These are phyloP conservation scores for Zaprionus taronus DNA, from an alignment of 1,140 invertebrate genomes.

Conservation along the genomic window DNA sequence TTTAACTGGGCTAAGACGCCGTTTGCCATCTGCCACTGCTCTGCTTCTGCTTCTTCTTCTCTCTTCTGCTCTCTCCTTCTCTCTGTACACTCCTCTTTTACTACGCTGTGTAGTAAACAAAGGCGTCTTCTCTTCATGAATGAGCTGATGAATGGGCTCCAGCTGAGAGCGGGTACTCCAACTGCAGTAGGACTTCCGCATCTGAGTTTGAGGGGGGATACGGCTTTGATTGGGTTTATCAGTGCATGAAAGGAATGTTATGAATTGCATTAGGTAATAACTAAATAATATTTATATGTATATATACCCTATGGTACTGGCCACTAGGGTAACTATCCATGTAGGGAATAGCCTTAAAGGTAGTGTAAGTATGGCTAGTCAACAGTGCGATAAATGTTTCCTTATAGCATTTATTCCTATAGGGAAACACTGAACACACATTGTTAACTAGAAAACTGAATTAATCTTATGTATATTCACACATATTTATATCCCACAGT, in stretches of 20 bases:
- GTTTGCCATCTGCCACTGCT: slow-evolving; percentile 26
- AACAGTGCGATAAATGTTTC: too few relatives aligned
- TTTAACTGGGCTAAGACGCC: slow-evolving; percentile 62
- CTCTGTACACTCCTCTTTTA: slow-evolving; percentile 51
- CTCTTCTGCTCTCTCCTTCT: not conserved
- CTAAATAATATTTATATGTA: too few relatives aligned
- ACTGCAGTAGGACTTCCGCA: slow-evolving; percentile 20
- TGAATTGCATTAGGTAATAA: not conserved
- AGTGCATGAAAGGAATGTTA: not conserved
- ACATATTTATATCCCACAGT: too few relatives aligned
- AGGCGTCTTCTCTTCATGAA: slow-evolving; percentile 56
- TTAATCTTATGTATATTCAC: too few relatives aligned
- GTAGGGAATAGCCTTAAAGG: too few relatives aligned
- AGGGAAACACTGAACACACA: too few relatives aligned
- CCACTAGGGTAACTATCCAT: too few relatives aligned
- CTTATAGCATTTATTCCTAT: too few relatives aligned
- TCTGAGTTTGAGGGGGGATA: not conserved
- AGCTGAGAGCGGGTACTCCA: not conserved
- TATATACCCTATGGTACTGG: too few relatives aligned
- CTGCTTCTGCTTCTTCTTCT: not conserved
- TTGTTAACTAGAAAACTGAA: too few relatives aligned
- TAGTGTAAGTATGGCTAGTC: too few relatives aligned
- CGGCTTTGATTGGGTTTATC: not conserved
- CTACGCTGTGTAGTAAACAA: slow-evolving; percentile 72
- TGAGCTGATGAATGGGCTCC: slow-evolving; percentile 64